Conservation (phyloP, 92 coral and sea anemone genomes). For the Bergia puertoricense region DNA sequence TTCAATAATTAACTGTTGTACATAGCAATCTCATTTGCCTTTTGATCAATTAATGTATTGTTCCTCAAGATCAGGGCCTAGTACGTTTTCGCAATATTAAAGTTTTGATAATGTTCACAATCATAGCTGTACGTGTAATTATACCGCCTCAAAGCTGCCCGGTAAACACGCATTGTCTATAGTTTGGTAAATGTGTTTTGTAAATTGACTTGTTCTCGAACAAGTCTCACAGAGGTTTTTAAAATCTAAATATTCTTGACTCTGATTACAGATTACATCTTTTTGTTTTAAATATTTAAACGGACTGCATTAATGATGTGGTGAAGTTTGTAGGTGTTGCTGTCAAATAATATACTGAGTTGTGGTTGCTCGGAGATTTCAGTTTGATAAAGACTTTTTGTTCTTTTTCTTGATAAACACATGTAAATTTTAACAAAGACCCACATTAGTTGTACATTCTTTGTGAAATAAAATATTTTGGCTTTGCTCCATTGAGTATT, state of each 20-base stretch:
- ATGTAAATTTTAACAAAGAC: constrained; percentile 5
- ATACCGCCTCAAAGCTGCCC: background rate
- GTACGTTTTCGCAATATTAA: background rate
- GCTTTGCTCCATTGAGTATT: too few relatives aligned
- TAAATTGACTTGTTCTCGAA: background rate
- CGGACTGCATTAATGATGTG: background rate
- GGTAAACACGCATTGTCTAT: background rate
- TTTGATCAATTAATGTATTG: too few relatives aligned
- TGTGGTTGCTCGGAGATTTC: constrained; percentile 25
- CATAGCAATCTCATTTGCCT: background rate
- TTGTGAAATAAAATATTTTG: too few relatives aligned
- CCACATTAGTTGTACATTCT: too few relatives aligned
- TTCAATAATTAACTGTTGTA: background rate
- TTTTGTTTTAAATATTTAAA: constrained; percentile 25
- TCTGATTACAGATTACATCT: background rate
- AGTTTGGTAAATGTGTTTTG: background rate
- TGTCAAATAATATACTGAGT: background rate
- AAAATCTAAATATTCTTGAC: background rate
- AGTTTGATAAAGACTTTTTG: constrained; percentile 10
- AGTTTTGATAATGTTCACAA: too few relatives aligned
- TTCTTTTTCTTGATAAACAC: constrained; percentile 24
- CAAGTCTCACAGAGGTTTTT: background rate
- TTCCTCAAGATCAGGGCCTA: background rate
- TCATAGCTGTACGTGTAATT: too few relatives aligned
- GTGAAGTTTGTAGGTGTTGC: background rate